These are phyloP conservation scores for Archips crataeganus DNA, from an alignment of 2,888 invertebrate species.

Conservation along the genomic window DNA sequence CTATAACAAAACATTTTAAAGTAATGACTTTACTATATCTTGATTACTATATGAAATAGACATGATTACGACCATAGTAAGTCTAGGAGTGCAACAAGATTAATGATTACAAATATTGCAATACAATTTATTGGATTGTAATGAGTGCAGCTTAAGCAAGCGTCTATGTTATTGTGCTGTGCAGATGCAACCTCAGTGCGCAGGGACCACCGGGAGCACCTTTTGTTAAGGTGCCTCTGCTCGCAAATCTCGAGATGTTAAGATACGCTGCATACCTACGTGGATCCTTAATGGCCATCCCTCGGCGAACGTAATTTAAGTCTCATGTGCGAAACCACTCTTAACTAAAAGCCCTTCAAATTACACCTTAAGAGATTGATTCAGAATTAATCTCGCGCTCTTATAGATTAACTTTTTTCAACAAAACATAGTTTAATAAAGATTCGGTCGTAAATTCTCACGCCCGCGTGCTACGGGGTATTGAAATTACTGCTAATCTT, in stretches of 20 bases:
- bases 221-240: conserved; percentile 76
- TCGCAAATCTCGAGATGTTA: conserved; percentile 81
- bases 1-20: neutral
- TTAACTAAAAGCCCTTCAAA: conserved; percentile 83
- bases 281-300: conserved; percentile 79
- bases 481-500: conserved; percentile 40
- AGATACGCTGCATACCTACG: conserved; percentile 81
- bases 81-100: neutral
- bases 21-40: neutral
- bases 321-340: conserved; percentile 83
- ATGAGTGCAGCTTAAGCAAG: neutral
- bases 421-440: conserved; percentile 47
- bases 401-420: conserved; percentile 61
- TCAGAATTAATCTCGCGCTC: conserved; percentile 76
- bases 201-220: conserved; percentile 79
- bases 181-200: conserved; percentile 39
- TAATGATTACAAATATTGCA: neutral
- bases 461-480: conserved; percentile 22
- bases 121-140: neutral
- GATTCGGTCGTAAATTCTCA: conserved; percentile 50
- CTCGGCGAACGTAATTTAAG: conserved; percentile 79
- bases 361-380: conserved; percentile 81
- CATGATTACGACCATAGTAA: neutral
- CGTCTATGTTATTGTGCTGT: conserved; percentile 1
- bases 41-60: neutral